Evolutionary conservation across 2,113 vertebrate species (phyloP).

Genomic region (Zootoca vivipara): DNA sequence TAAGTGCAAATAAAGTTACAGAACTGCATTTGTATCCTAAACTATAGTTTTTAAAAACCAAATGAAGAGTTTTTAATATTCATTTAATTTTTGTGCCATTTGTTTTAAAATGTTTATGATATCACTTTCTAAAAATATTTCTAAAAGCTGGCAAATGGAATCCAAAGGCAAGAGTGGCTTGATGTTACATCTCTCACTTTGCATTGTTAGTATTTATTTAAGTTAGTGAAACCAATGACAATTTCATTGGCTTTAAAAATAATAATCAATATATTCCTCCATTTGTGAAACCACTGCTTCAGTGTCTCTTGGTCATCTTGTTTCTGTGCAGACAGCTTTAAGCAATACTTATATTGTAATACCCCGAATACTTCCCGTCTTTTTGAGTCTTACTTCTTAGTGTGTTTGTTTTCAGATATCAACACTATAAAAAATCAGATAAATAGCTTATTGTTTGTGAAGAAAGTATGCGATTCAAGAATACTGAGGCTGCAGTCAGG

Average conservation of each 20-base stretch:
- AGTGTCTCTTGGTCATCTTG: neutral
- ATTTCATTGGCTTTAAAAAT: neutral
- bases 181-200: neutral
- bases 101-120: neutral
- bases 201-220: neutral
- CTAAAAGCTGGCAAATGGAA: neutral
- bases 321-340: neutral
- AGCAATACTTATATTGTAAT: neutral
- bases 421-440: constrained; percentile 99
- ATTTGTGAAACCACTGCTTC: neutral
- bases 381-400: constrained; percentile 41
- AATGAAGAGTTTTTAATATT: neutral
- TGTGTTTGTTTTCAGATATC: constrained; percentile 86
- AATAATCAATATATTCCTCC: neutral
- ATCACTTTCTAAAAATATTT: neutral
- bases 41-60: neutral
- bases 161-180: neutral
- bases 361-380: neutral
- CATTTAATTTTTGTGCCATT: neutral
- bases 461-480: constrained; percentile 98
- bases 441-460: constrained; percentile 98
- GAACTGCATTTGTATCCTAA: neutral
- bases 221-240: neutral
- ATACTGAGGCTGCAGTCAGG: constrained; percentile 97
- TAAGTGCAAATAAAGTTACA: neutral